Evolutionary conservation across 2,113 vertebrate species (phyloP).

Genomic region (Hyaena hyaena): DNA sequence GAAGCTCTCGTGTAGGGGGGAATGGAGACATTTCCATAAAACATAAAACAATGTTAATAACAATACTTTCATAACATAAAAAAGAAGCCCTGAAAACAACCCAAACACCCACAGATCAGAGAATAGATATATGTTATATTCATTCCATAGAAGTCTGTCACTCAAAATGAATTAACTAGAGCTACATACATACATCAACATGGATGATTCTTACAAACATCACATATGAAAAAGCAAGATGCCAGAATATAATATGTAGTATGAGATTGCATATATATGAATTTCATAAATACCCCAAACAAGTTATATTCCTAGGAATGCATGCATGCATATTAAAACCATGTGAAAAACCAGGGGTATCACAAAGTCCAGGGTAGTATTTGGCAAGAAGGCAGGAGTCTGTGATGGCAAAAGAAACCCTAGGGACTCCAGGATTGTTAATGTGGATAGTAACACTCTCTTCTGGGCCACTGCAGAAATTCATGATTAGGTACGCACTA

Average conservation of each 20-base stretch:
- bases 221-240: neutral
- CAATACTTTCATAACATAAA: neutral
- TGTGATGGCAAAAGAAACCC: neutral
- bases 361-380: neutral
- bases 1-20: neutral
- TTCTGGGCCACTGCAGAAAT: neutral
- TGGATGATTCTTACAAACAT: neutral
- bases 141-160: neutral
- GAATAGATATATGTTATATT: neutral
- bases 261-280: neutral
- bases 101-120: neutral
- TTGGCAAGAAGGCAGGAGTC: neutral
- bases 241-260: neutral
- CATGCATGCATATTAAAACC: neutral
- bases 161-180: neutral
- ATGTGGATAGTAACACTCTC: neutral
- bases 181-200: neutral
- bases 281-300: neutral
- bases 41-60: neutral
- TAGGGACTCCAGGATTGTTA: neutral
- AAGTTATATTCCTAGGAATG: neutral
- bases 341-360: neutral
- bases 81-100: neutral
- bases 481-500: neutral
- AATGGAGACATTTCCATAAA: neutral